phyloP scores from a whole-genome alignment of 2,797 vertebrate species.

The Megaceryle alcyon region DNA sequence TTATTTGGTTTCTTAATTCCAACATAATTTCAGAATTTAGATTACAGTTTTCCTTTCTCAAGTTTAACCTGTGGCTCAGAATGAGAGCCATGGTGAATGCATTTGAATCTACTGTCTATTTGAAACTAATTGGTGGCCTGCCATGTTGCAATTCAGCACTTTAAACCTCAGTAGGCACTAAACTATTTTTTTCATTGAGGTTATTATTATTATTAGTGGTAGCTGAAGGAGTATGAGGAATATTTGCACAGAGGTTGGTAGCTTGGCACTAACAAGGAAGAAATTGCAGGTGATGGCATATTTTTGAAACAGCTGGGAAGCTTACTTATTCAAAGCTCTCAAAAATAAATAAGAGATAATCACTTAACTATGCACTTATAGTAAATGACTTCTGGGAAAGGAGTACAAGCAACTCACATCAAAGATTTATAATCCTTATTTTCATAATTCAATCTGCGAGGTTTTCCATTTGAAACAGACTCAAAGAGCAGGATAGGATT shows the following conservation, averaged over 20 bases:
- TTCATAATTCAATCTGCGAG: not conserved
- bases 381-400: conserved; percentile 33
- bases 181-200: not conserved
- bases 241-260: not conserved
- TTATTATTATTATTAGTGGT: not conserved
- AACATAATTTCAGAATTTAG: conserved; percentile 19
- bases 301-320: conserved; percentile 9
- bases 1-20: conserved; percentile 9
- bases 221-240: not conserved
- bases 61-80: conserved; percentile 16
- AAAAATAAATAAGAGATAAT: conserved; percentile 34
- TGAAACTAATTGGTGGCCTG: not conserved
- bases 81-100: not conserved
- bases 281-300: not conserved
- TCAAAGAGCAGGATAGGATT: not conserved
- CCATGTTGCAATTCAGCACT: not conserved
- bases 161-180: not conserved
- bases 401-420: not conserved
- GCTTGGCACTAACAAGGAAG: not conserved
- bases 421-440: conserved; percentile 8
- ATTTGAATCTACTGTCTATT: not conserved
- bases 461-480: not conserved
- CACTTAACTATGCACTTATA: not conserved
- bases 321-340: not conserved
- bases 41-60: conserved; percentile 19